Evolutionary conservation across 1,140 invertebrate genomes (phyloP).

Genomic region (Hormaphis cornu): DNA sequence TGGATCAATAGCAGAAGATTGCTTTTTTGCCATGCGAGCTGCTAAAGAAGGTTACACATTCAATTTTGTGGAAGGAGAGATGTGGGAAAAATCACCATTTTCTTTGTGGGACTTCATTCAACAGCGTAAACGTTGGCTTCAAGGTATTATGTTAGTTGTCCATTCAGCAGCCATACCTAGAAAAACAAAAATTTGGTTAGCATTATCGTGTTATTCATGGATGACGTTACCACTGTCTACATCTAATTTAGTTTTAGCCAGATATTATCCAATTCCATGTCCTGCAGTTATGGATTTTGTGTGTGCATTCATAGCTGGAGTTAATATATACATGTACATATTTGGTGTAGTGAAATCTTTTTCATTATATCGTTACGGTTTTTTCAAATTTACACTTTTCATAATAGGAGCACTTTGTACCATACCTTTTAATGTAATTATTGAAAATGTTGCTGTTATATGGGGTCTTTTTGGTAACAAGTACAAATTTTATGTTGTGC

Average conservation of each 20-base stretch:
- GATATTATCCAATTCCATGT: slow-evolving; percentile 77
- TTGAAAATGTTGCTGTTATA: slow-evolving; percentile 88
- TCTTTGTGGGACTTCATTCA: slow-evolving; percentile 89
- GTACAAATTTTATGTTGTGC: slow-evolving; percentile 91
- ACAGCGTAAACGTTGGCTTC: slow-evolving; percentile 91
- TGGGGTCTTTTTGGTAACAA: slow-evolving; percentile 87
- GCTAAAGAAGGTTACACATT: slow-evolving; percentile 75
- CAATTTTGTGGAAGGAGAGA: slow-evolving; percentile 91
- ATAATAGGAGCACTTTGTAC: slow-evolving; percentile 75
- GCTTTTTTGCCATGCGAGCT: slow-evolving; percentile 91
- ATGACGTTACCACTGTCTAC: slow-evolving; percentile 85
- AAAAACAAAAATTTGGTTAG: slow-evolving; percentile 71
- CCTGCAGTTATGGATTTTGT: slow-evolving; percentile 71
- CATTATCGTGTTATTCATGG: slow-evolving; percentile 90
- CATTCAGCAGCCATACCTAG: slow-evolving; percentile 78
- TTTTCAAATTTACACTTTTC: slow-evolving; percentile 67
- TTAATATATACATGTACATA: slow-evolving; percentile 92
- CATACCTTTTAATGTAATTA: slow-evolving; percentile 83
- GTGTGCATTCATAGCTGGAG: slow-evolving; percentile 79
- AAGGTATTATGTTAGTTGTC: slow-evolving; percentile 89
- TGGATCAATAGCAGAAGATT: slow-evolving; percentile 95
- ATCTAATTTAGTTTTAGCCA: slow-evolving; percentile 75
- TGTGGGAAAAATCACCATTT: slow-evolving; percentile 97
- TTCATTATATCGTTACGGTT: slow-evolving; percentile 73
- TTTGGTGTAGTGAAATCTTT: slow-evolving; percentile 95